Evolutionary conservation across 2,797 vertebrate species (phyloP), one percentile per base, ranked within the genome.

Genomic region (Heterohyrax brucei): DNA sequence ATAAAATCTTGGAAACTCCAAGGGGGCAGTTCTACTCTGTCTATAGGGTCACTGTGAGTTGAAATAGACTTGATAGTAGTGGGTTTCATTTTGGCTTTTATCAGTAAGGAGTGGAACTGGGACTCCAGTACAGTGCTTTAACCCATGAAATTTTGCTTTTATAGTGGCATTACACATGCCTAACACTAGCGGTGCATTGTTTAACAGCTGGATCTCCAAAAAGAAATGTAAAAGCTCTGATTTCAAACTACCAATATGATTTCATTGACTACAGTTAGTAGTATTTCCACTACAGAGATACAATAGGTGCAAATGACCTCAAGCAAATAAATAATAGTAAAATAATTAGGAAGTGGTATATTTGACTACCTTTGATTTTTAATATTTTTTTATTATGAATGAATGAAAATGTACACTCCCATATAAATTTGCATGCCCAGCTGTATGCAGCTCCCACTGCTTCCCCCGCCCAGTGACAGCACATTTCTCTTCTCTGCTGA

Each of bases 291-390:
- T 24, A 18, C 59, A 50, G 13, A 95, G 62, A 72, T 73, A 5
- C 18, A 68, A 30, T 8, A 93, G 26, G 61, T 26, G 33, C 39
- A 93, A 87, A 84, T 46, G 64, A 94, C 44, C 81, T 72, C 21
- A 89, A 85, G 59, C 28, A 88, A 75, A 62, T 30, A 48, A 14
- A 44, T 78, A 75, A 75, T 24, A 85, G 64, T 68, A 79, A 95
- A 95, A 92, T 87, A 93, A 80, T 62, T 64, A 68, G 21, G 14
- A 93, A 68, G 22, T 82, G 28, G 90, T 86, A n/a, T 16, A 14
- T 66, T 91, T 73, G 28, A 70, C 33, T 84, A 70, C 19, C 12
- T 91, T 92, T 75, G n/a, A 70, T 92, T 96, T 84, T 87, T 28
- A 30, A 64, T 87, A 75, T 73, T 48, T 91, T 82, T 66, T 96